Evolutionary conservation across 2,113 vertebrate genomes (phyloP).

Genomic region (Alethe castanea): DNA sequence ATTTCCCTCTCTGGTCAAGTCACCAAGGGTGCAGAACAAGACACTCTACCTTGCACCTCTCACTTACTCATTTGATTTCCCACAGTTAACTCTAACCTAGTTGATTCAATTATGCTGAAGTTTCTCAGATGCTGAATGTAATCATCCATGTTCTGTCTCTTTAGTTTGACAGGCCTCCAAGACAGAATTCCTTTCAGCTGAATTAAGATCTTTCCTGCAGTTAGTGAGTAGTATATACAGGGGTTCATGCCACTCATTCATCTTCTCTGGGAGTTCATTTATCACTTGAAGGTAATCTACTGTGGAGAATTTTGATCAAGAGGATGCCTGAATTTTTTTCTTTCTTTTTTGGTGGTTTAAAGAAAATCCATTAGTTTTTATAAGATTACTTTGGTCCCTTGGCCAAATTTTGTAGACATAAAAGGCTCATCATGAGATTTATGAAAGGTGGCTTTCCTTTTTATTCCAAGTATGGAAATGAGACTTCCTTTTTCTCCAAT

Average conservation of each 20-base stretch:
- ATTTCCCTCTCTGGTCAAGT: neutral
- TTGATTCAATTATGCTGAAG: constrained; percentile 3
- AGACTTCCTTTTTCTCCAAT: neutral
- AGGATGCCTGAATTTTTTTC: neutral
- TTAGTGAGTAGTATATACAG: constrained; percentile 28
- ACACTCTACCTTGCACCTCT: neutral
- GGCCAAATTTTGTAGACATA: neutral
- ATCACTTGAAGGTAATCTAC: constrained; percentile 53
- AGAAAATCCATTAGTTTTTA: neutral
- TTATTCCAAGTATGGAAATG: neutral
- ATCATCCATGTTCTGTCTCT: constrained; percentile 29
- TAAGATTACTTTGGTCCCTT: neutral
- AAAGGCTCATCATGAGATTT: neutral
- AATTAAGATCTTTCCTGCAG: constrained; percentile 54
- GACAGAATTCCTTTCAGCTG: constrained; percentile 27
- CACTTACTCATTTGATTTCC: neutral
- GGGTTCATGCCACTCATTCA: constrained; percentile 44
- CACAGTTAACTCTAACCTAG: neutral
- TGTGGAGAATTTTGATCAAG: constrained; percentile 58
- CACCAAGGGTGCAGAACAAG: neutral
- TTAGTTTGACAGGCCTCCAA: constrained; percentile 17
- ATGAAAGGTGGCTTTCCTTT: constrained; percentile 5
- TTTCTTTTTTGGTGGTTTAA: neutral
- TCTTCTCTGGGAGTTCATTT: constrained; percentile 53
- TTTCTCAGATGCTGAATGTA: constrained; percentile 30